These are phyloP conservation scores for Apoderus coryli DNA, from an alignment of 2,888 invertebrate species.

Conservation along the genomic window DNA sequence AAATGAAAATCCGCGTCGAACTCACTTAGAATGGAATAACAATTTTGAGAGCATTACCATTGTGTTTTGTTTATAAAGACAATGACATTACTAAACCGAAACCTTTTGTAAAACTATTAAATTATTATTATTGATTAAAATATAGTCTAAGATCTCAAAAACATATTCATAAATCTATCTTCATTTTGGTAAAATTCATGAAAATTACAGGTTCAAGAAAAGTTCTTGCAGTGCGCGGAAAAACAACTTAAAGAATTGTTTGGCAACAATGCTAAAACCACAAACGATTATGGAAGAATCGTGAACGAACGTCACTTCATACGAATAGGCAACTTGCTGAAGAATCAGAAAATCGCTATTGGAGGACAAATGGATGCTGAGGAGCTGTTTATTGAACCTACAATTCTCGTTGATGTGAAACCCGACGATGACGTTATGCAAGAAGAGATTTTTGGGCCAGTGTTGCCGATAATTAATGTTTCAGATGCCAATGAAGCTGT, in stretches of 20 bases:
- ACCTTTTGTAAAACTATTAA: too few species aligned
- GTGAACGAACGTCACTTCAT: slow-evolving; percentile 53
- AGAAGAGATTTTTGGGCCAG: slow-evolving; percentile 95
- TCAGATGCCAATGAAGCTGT: slow-evolving; percentile 80
- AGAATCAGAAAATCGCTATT: slow-evolving; percentile 57
- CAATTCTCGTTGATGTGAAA: slow-evolving; percentile 62
- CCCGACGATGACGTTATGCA: slow-evolving; percentile 66
- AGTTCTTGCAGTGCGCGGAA: slow-evolving; percentile 34
- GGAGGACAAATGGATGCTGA: slow-evolving; percentile 60
- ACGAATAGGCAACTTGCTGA: slow-evolving; percentile 40
- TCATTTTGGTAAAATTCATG: too few species aligned
- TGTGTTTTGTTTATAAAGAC: too few species aligned
- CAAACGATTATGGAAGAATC: slow-evolving; percentile 68
- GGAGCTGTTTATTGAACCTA: slow-evolving; percentile 76
- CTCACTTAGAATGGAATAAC: too few species aligned
- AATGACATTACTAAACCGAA: too few species aligned
- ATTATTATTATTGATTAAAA: too few species aligned
- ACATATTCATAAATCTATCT: too few species aligned
- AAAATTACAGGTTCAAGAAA: too few species aligned
- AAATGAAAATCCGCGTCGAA: too few species aligned
- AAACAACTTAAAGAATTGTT: slow-evolving; percentile 68
- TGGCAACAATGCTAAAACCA: slow-evolving; percentile 37
- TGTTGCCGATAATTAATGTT: slow-evolving; percentile 59
- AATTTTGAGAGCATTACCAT: too few species aligned
- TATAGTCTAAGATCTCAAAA: too few species aligned